Evolutionary conservation across 2,113 vertebrate species (phyloP).

Genomic region (Sus scrofa): T2T-Sscrofa CM000827.6:61569501-61570000

Average conservation of each 20-base stretch:
- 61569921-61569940: conserved; percentile 33
- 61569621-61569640: not conserved
- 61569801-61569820: conserved; percentile 16
- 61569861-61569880: conserved; percentile 62
- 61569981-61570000: conserved; percentile 8
- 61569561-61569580: conserved; percentile 24
- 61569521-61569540: not conserved
- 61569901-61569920: conserved; percentile 43
- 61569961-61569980: conserved; percentile 61
- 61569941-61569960: conserved; percentile 63
- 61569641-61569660: not conserved
- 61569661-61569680: not conserved
- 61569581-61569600: not conserved
- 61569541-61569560: not conserved
- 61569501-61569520: not conserved
- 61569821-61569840: conserved; percentile 23
- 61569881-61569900: conserved; percentile 69
- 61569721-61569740: not conserved
- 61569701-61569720: not conserved
- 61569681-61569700: not conserved
- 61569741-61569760: not conserved
- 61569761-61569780: not conserved
- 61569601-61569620: not conserved
- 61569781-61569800: not conserved
- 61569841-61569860: conserved; percentile 25